Conservation (phyloP, 2,797 vertebrate genomes). For the Enteromius thamalakanensis region DNA sequence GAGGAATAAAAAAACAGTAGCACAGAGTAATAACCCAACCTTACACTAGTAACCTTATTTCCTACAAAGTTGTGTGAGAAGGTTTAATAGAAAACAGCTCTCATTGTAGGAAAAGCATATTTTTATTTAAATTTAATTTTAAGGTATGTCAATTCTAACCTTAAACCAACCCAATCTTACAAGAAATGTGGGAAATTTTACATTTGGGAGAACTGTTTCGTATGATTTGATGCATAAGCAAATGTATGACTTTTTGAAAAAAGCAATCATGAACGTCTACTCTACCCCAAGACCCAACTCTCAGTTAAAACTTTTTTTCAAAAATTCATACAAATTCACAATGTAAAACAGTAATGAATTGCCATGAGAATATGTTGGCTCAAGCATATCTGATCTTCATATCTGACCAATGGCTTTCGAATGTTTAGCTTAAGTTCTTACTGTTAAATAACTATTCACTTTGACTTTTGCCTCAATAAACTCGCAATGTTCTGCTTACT, state of each 20-base stretch:
- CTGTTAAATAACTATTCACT: background rate
- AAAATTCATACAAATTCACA: background rate
- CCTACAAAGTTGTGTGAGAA: background rate
- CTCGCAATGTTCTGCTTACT: background rate
- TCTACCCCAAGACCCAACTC: background rate
- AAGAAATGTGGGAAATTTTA: background rate
- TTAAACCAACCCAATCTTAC: background rate
- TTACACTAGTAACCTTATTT: background rate
- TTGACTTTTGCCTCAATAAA: background rate
- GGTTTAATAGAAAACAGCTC: background rate
- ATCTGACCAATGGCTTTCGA: background rate
- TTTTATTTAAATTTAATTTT: background rate
- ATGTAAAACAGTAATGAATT: background rate
- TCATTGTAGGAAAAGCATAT: background rate
- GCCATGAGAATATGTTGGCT: background rate
- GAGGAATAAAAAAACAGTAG: background rate
- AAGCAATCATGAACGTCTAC: background rate
- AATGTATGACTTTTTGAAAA: background rate
- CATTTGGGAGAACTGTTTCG: background rate
- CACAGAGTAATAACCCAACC: background rate
- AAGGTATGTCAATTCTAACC: background rate
- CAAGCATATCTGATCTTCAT: background rate
- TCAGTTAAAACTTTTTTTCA: background rate
- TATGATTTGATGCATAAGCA: background rate
- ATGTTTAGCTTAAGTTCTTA: background rate